Conservation (phyloP, 2,113 vertebrate genomes). For the Tiliqua scincoides region DNA sequence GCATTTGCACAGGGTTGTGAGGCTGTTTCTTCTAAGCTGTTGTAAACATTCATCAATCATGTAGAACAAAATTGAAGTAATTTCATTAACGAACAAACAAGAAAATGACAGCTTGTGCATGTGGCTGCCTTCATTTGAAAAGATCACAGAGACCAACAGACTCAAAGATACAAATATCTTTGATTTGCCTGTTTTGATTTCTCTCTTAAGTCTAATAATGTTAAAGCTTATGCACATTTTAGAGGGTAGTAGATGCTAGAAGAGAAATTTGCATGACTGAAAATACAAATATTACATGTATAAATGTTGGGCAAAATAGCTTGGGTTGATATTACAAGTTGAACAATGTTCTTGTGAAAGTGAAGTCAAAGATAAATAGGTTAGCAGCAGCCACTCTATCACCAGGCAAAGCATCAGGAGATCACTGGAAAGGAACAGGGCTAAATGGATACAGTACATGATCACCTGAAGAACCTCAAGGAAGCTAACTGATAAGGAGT, state of each 20-base stretch:
- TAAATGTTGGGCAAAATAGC: neutral
- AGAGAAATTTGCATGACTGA: no score
- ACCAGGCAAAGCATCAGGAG: neutral
- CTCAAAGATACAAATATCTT: neutral
- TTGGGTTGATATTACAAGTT: neutral
- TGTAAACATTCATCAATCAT: neutral
- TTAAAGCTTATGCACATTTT: no score
- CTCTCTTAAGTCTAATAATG: no score
- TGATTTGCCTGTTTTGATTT: no score
- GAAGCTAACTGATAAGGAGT: no score
- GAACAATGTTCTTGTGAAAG: neutral
- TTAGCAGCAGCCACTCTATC: neutral
- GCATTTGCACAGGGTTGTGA: neutral
- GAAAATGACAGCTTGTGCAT: neutral
- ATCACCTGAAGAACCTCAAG: neutral
- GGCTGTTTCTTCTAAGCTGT: neutral
- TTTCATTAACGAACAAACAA: neutral
- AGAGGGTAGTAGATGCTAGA: no score
- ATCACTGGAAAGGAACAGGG: neutral
- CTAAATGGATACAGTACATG: neutral
- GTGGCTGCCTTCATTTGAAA: neutral
- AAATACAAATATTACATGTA: neutral
- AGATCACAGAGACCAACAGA: neutral
- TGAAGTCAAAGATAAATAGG: neutral
- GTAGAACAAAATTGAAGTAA: neutral